These are phyloP conservation scores for Drosophila neutralis DNA, from an alignment of 2,888 invertebrate species.

Conservation along the genomic window DNA sequence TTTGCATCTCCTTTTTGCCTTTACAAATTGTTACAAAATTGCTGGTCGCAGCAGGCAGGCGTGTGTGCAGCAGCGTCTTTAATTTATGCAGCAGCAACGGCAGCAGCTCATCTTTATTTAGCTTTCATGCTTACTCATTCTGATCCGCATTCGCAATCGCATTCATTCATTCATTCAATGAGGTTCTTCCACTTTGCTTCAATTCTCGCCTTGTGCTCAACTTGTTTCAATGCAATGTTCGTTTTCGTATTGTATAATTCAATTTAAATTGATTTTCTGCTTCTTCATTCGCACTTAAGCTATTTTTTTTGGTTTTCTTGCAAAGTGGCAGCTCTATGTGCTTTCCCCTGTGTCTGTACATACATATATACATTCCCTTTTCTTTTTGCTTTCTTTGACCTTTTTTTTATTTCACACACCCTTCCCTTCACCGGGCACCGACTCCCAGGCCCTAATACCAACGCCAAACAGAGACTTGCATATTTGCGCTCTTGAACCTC, in stretches of 20 bases:
- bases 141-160: conserved; percentile 31
- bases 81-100: conserved; percentile 59
- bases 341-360: conserved; percentile 46
- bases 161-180: conserved; percentile 51
- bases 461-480: background rate
- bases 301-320: conserved; percentile 23
- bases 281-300: conserved; percentile 25
- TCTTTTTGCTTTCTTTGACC: conserved; percentile 49
- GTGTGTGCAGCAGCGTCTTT: conserved; percentile 37
- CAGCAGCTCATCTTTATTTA: conserved; percentile 72
- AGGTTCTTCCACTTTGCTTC: conserved; percentile 30
- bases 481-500: conserved; percentile 54
- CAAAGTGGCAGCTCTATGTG: conserved; percentile 30
- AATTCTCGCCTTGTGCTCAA: conserved; percentile 48
- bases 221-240: conserved; percentile 48
- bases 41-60: conserved; percentile 16
- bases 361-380: conserved; percentile 32
- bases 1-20: conserved; percentile 52
- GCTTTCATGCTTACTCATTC: conserved; percentile 55
- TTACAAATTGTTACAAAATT: conserved; percentile 72
- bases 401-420: conserved; percentile 29
- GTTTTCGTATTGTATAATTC: conserved; percentile 66
- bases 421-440: conserved; percentile 3
- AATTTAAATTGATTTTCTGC: conserved; percentile 74
- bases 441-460: conserved; percentile 13